phyloP scores from a whole-genome alignment of 2,888 invertebrate species.

The Tridacna gigas region DNA sequence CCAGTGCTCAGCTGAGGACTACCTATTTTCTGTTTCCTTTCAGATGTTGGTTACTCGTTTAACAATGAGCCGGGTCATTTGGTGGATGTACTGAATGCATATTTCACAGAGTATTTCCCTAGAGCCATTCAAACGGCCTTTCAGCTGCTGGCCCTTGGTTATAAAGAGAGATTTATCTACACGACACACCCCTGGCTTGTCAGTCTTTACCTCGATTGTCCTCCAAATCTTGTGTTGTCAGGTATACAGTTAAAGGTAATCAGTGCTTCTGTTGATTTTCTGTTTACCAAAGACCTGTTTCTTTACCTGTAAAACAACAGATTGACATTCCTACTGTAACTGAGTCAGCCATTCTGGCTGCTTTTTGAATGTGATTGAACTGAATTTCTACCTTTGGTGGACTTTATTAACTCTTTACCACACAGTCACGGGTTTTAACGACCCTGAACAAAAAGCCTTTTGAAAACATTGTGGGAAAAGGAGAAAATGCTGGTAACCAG shows the following conservation, averaged over 20 bases:
- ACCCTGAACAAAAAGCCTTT: too few relatives aligned
- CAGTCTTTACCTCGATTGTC: slow-evolving; percentile 81
- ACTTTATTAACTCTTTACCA: not conserved
- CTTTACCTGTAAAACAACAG: too few relatives aligned
- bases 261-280: not conserved
- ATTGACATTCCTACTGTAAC: too few relatives aligned
- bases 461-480: not conserved
- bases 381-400: too few relatives aligned
- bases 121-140: slow-evolving; percentile 70
- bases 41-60: slow-evolving; percentile 79
- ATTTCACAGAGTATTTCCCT: slow-evolving; percentile 80
- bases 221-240: slow-evolving; percentile 70
- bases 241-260: slow-evolving; percentile 65
- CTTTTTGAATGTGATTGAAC: too few relatives aligned
- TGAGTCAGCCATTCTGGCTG: too few relatives aligned
- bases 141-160: slow-evolving; percentile 68
- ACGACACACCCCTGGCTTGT: slow-evolving; percentile 84
- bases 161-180: slow-evolving; percentile 78
- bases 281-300: too few relatives aligned
- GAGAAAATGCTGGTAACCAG: not conserved
- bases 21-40: slow-evolving; percentile 22
- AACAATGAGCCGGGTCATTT: slow-evolving; percentile 70
- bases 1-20: too few relatives aligned
- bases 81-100: slow-evolving; percentile 79
- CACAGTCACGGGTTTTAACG: not conserved